Percentiles rank a stretch among this genome's conserved stretches.
Evolutionary conservation across 2,113 vertebrate species (phyloP).

Genomic region (Corapipo altera): DNA sequence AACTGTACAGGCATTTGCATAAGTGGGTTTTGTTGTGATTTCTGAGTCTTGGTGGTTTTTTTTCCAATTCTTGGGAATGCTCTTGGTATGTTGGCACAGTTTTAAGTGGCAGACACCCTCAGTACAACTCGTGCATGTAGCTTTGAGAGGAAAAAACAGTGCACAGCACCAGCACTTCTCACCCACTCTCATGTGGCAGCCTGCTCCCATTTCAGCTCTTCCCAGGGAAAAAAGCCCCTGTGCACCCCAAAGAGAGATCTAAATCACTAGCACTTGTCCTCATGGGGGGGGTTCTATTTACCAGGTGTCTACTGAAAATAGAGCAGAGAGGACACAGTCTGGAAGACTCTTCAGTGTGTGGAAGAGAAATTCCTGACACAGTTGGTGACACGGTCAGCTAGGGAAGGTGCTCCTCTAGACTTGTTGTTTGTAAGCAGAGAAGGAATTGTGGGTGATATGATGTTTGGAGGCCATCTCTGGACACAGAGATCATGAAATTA

Average conservation of each 20-base stretch:
- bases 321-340: background rate
- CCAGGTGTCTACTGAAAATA: background rate
- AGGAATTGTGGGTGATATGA: background rate
- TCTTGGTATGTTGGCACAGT: background rate
- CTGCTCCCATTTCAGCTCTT: background rate
- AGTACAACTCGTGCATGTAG: background rate
- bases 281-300: background rate
- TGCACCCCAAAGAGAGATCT: background rate
- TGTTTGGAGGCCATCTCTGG: background rate
- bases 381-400: no score
- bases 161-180: background rate
- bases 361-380: background rate
- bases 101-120: background rate
- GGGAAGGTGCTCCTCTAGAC: background rate
- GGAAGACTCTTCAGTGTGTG: background rate
- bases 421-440: background rate
- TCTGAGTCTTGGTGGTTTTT: background rate
- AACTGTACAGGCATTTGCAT: conserved; percentile 4
- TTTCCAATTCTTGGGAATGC: background rate
- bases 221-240: background rate
- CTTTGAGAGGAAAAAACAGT: background rate
- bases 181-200: background rate
- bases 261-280: background rate
- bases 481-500: background rate
- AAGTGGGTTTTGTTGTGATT: background rate